A percentile compares a stretch with the other conserved stretches of the same genome.
Conservation (phyloP, 2,888 invertebrate genomes). For the Petrolisthes cinctipes region DNA sequence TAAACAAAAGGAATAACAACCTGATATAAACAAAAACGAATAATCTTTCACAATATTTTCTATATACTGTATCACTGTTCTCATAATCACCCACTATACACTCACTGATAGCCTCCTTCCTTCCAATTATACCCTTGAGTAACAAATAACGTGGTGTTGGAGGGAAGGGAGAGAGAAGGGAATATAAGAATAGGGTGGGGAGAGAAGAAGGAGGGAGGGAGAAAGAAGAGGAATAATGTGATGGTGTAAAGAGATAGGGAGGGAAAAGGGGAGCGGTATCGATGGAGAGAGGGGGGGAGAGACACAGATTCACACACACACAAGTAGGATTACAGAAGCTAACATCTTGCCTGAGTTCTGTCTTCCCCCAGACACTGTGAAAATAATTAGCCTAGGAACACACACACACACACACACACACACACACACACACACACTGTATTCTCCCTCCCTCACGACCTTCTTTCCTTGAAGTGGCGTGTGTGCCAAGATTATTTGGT, state of each 20-base stretch:
- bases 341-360: neutral
- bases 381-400: neutral
- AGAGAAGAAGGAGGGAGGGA: neutral
- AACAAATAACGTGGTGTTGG: no score
- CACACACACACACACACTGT: neutral
- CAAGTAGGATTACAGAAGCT: neutral
- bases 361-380: no score
- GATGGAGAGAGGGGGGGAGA: neutral
- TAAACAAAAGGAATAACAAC: neutral
- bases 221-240: neutral
- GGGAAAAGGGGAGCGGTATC: neutral
- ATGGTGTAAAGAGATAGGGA: neutral
- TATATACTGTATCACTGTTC: no score
- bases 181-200: neutral
- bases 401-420: slow-evolving; percentile 23
- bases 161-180: neutral
- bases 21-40: neutral
- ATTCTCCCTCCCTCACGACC: neutral
- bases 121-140: neutral
- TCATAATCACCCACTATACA: neutral
- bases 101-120: no score
- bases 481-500: no score
- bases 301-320: slow-evolving; percentile 19
- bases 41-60: neutral
- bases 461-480: no score